These are phyloP conservation scores for Solea solea DNA, from an alignment of 2,113 vertebrate genomes.

Conservation along the genomic window DNA sequence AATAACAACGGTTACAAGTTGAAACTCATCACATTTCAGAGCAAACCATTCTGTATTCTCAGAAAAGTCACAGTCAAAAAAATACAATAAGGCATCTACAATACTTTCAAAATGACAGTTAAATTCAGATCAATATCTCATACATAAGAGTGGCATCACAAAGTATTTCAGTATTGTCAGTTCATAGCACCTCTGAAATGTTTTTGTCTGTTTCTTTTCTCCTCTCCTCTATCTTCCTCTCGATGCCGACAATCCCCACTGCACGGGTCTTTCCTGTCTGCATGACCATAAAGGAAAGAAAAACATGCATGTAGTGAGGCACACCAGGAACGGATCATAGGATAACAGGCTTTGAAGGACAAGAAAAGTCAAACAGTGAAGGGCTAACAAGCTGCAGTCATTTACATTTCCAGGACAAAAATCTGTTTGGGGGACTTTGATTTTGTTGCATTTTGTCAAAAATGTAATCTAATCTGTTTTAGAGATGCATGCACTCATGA, in stretches of 20 bases:
- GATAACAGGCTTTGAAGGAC: neutral
- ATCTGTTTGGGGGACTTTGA: neutral
- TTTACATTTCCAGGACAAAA: neutral
- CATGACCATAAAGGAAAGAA: conserved; percentile 76
- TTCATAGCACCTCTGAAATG: conserved; percentile 92
- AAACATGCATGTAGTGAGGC: conserved; percentile 5
- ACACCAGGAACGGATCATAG: conserved; percentile 16
- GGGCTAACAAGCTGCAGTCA: neutral
- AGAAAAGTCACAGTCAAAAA: neutral
- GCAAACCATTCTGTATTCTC: conserved; percentile 5
- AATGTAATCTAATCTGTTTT: neutral
- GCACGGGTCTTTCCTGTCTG: conserved; percentile 94
- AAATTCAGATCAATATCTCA: neutral
- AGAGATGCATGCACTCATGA: neutral
- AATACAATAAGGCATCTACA: no score
- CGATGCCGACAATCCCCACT: conserved; percentile 97
- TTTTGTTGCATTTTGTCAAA: neutral
- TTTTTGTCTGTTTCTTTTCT: conserved; percentile 99
- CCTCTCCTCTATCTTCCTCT: conserved; percentile 97
- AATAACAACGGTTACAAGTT: neutral
- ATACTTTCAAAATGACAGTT: no score
- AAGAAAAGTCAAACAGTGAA: conserved; percentile 44
- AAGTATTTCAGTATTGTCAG: neutral
- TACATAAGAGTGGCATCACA: neutral
- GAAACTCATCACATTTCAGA: neutral